A percentile compares a stretch with the other conserved stretches of the same genome.
phyloP scores from a whole-genome alignment of 2,113 vertebrate species.

The Nothoprocta pentlandii region DNA sequence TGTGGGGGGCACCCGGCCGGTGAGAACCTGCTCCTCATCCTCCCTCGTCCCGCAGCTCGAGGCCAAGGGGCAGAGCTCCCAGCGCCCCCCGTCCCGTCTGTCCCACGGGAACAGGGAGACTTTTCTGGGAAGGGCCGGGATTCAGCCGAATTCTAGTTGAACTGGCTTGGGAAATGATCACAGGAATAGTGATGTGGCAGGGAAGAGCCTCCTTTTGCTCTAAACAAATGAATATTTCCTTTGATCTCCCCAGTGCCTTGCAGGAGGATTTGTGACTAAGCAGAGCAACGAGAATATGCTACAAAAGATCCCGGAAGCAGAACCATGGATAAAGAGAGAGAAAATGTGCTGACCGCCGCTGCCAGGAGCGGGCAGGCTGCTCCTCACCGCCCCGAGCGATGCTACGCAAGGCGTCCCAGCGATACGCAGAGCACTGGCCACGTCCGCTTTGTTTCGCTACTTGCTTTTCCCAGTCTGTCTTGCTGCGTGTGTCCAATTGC shows the following conservation, averaged over 20 bases:
- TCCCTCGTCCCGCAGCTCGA: background rate
- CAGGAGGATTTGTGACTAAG: conserved; percentile 72
- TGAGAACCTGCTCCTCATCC: too few relatives aligned
- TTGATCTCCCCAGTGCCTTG: conserved; percentile 61
- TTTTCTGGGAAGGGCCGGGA: background rate
- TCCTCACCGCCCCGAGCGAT: background rate
- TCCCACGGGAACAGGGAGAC: background rate
- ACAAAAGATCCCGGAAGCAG: conserved; percentile 14
- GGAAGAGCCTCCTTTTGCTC: conserved; percentile 24
- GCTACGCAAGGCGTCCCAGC: conserved; percentile 32
- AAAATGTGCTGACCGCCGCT: background rate
- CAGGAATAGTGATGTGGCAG: background rate
- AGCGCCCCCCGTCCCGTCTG: background rate
- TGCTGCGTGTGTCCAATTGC: conserved; percentile 3
- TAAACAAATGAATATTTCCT: background rate
- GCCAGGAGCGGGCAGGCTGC: background rate
- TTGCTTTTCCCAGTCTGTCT: conserved; percentile 38
- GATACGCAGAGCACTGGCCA: conserved; percentile 15
- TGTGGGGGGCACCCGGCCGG: too few relatives aligned
- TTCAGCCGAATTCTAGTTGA: background rate
- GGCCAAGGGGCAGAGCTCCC: background rate
- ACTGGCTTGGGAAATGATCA: background rate
- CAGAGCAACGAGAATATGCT: conserved; percentile 10
- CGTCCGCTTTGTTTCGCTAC: conserved; percentile 30
- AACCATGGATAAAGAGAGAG: background rate